These are phyloP conservation scores for Brachionus calyciflorus DNA, from an alignment of 1,140 invertebrate species.

Conservation along the genomic window DNA sequence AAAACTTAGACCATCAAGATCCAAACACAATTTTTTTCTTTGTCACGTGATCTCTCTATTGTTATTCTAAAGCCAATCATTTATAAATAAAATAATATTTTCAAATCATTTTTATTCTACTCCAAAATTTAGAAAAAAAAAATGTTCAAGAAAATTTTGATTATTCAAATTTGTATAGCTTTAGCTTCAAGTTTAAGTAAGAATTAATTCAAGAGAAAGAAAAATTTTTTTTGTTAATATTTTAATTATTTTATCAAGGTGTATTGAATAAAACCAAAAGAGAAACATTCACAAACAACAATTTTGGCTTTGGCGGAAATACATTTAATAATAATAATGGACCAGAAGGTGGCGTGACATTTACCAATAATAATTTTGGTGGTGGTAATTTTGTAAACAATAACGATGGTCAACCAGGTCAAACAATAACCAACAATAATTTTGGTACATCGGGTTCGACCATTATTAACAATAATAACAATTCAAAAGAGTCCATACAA, in stretches of 20 bases:
- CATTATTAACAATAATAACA: slow-evolving; percentile 41
- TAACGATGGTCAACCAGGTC: slow-evolving; percentile 13
- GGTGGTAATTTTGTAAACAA: slow-evolving; percentile 19
- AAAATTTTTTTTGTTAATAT: background rate
- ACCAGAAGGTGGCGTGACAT: background rate
- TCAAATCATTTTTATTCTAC: background rate
- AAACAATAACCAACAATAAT: slow-evolving; percentile 31
- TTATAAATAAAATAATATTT: no score
- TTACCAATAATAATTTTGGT: slow-evolving; percentile 44
- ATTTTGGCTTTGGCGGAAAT: background rate
- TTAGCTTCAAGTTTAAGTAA: background rate
- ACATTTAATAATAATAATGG: background rate
- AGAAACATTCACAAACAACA: slow-evolving; percentile 38
- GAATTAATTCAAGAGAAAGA: background rate
- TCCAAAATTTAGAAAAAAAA: background rate
- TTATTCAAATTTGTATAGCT: slow-evolving; percentile 10
- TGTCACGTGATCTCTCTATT: background rate
- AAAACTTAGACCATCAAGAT: no score
- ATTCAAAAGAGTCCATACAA: background rate
- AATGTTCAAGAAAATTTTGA: slow-evolving; percentile 9
- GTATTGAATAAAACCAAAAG: background rate
- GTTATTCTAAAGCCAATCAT: no score
- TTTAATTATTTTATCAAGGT: background rate
- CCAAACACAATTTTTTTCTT: no score
- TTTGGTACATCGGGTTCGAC: background rate